Evolutionary conservation across 92 coral and sea anemone species (phyloP).

Genomic region (Heteractis magnifica): DNA sequence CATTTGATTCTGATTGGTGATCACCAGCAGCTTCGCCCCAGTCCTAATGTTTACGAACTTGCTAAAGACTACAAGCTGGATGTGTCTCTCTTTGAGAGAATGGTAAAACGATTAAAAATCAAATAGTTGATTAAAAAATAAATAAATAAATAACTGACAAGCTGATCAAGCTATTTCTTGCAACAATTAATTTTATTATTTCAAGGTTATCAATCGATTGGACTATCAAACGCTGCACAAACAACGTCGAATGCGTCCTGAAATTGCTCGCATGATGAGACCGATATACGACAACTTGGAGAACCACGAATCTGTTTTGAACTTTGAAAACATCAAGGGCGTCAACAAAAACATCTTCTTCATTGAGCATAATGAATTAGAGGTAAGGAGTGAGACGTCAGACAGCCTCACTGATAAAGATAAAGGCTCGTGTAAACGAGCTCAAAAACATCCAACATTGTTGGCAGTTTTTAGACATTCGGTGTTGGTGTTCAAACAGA

Average conservation of each 20-base stretch:
- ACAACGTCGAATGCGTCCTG: slow-evolving; percentile 96
- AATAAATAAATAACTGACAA: background rate
- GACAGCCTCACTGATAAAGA: too few relatives aligned
- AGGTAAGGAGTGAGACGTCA: slow-evolving; percentile 71
- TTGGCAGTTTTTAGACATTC: too few relatives aligned
- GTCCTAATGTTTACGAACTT: slow-evolving; percentile 48
- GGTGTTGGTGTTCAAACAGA: too few relatives aligned
- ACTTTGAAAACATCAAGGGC: slow-evolving; percentile 73
- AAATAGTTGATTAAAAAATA: background rate
- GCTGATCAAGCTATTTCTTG: slow-evolving; percentile 62
- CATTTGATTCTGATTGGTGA: slow-evolving; percentile 66
- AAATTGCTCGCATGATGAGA: slow-evolving; percentile 71
- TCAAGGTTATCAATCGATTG: slow-evolving; percentile 51
- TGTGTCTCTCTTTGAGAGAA: slow-evolving; percentile 59
- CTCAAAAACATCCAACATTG: too few relatives aligned
- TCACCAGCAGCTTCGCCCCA: slow-evolving; percentile 67
- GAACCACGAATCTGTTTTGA: slow-evolving; percentile 78
- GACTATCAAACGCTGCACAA: slow-evolving; percentile 57
- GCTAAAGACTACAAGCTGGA: slow-evolving; percentile 39
- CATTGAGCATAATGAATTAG: slow-evolving; percentile 66
- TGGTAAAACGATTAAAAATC: slow-evolving; percentile 31
- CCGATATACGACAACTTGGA: slow-evolving; percentile 66
- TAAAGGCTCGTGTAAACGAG: too few relatives aligned
- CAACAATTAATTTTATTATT: slow-evolving; percentile 18
- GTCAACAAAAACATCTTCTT: slow-evolving; percentile 69